Evolutionary conservation across 92 coral and sea anemone genomes (phyloP).

Genomic region (Porites evermanni): DNA sequence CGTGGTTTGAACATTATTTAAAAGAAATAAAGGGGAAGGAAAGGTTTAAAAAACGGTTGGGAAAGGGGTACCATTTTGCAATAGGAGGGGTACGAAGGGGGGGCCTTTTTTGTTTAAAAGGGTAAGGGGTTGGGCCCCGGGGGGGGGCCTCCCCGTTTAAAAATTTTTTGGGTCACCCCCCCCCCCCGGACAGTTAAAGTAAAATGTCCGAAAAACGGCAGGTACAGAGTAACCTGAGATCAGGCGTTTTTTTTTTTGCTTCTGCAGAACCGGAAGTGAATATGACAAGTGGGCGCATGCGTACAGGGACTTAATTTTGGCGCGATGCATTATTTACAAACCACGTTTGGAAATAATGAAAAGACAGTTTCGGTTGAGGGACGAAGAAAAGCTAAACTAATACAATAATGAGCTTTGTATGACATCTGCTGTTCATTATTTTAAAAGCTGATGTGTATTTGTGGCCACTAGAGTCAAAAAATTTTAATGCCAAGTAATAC

Average conservation of each 20-base stretch:
- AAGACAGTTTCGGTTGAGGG: conserved; percentile 37
- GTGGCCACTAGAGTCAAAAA: background rate
- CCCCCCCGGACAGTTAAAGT: too few species aligned
- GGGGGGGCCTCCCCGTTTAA: too few species aligned
- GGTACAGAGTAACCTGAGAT: background rate
- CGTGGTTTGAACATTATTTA: too few species aligned
- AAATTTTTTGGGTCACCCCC: too few species aligned
- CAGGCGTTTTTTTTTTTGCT: too few species aligned
- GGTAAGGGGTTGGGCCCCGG: too few species aligned
- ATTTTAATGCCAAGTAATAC: background rate
- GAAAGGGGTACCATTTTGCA: too few species aligned
- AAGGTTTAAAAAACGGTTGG: too few species aligned
- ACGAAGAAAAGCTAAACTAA: conserved; percentile 4
- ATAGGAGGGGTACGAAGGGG: too few species aligned
- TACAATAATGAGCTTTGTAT: conserved; percentile 12
- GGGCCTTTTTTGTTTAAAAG: too few species aligned
- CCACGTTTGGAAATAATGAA: conserved; percentile 46
- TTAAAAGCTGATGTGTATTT: background rate
- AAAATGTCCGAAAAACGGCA: background rate
- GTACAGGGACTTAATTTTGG: conserved; percentile 65
- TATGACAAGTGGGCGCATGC: conserved; percentile 67
- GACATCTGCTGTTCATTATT: conserved; percentile 22
- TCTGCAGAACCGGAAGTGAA: conserved; percentile 13
- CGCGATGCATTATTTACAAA: conserved; percentile 95
- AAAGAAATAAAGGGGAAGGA: too few species aligned